Evolutionary conservation across 2,113 vertebrate genomes (phyloP).

Genomic region (Rhipidura dahli): DNA sequence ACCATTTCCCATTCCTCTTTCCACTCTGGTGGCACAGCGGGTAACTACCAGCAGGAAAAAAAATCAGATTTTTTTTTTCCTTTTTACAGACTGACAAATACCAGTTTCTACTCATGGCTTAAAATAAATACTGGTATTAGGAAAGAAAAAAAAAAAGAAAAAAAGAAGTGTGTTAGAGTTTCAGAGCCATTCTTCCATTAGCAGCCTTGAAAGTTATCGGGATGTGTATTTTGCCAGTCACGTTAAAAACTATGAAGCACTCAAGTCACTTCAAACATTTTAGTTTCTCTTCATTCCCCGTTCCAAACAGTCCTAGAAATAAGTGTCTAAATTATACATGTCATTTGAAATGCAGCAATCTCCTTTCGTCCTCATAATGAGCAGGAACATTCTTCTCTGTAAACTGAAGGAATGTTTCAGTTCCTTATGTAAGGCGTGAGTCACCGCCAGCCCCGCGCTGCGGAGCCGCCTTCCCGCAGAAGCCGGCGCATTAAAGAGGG

Average conservation of each 20-base stretch:
- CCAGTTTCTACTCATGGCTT: not conserved
- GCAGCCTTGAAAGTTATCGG: not conserved
- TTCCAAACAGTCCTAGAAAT: conserved; percentile 52
- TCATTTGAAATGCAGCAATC: conserved; percentile 49
- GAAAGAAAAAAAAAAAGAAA: not conserved
- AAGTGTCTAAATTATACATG: conserved; percentile 64
- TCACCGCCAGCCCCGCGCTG: not conserved
- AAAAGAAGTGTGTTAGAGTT: not conserved
- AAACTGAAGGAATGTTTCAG: not conserved
- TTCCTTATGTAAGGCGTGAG: conserved; percentile 34
- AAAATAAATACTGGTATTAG: conserved; percentile 7
- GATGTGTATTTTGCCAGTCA: conserved; percentile 31
- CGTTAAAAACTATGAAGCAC: conserved; percentile 21
- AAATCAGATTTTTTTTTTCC: not conserved
- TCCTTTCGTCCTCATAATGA: conserved; percentile 60
- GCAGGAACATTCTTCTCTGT: conserved; percentile 35
- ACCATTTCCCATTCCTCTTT: not conserved
- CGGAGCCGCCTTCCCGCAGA: not conserved
- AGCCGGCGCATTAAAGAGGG: not conserved
- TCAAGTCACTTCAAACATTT: conserved; percentile 59
- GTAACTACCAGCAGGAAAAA: not conserved
- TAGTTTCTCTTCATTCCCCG: conserved; percentile 32
- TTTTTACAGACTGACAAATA: not conserved
- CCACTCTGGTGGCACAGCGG: not conserved
- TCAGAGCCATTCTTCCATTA: conserved; percentile 16